A percentile compares a stretch with the other conserved stretches of the same genome.
These are phyloP conservation scores for Anagyrus pseudococci DNA, from an alignment of 2,888 invertebrate species.

Conservation along the genomic window DNA sequence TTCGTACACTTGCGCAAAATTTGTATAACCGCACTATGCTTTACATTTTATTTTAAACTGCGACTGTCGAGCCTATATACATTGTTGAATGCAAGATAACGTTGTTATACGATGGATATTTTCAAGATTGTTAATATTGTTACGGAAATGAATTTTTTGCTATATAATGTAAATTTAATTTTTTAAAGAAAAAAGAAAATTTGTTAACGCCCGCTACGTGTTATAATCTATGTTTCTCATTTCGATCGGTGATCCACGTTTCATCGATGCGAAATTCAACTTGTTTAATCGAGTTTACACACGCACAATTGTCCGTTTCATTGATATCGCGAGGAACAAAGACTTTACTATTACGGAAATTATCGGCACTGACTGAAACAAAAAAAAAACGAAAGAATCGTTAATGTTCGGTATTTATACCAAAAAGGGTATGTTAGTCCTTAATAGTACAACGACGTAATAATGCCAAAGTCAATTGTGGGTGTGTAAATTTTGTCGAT, in stretches of 20 bases:
- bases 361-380: conserved; percentile 14
- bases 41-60: too few species aligned
- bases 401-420: too few species aligned
- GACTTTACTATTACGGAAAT: conserved; percentile 30
- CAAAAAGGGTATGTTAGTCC: conserved; percentile 11
- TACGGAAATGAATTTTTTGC: conserved; percentile 28
- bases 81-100: too few species aligned
- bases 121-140: conserved; percentile 32
- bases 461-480: conserved; percentile 27
- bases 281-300: conserved; percentile 6
- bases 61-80: too few species aligned
- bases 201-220: conserved; percentile 25
- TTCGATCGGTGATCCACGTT: conserved; percentile 8
- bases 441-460: conserved; percentile 19
- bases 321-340: too few species aligned
- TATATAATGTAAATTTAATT: conserved; percentile 30
- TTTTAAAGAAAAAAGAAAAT: conserved; percentile 29
- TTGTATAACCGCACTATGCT: too few species aligned
- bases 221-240: conserved; percentile 25
- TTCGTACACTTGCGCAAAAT: too few species aligned
- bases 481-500: conserved; percentile 19
- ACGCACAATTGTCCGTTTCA: too few species aligned
- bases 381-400: not conserved
- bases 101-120: conserved; percentile 21
- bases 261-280: conserved; percentile 7